Conservation (phyloP, 2,113 vertebrate genomes). For the Todiramphus chloris region DNA sequence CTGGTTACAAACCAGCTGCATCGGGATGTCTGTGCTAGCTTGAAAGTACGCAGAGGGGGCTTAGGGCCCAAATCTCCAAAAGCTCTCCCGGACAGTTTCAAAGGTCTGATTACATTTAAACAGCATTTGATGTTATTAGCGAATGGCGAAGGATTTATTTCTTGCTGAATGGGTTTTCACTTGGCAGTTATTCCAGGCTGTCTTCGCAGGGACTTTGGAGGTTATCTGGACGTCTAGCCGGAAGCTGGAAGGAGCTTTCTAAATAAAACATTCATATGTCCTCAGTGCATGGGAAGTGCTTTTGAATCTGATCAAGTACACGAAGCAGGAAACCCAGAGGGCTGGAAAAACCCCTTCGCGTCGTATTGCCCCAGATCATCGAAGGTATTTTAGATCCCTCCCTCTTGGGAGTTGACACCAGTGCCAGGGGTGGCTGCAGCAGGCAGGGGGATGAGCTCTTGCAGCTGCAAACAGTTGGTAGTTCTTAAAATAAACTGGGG, state of each 20-base stretch:
- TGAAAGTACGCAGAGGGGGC: rapidly evolving
- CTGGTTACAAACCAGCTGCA: neutral
- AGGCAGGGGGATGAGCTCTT: neutral
- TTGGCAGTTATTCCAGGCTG: neutral
- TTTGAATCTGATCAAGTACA: neutral
- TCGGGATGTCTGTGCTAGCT: rapidly evolving
- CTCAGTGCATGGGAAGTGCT: neutral
- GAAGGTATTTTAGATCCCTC: neutral
- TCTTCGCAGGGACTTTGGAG: neutral
- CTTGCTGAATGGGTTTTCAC: neutral
- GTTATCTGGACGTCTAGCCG: rapidly evolving
- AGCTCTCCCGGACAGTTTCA: neutral
- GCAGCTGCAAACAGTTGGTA: neutral
- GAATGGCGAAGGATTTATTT: neutral
- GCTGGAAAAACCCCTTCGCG: neutral
- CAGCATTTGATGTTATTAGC: neutral
- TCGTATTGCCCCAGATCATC: rapidly evolving
- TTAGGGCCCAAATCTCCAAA: neutral
- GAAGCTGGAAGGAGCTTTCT: neutral
- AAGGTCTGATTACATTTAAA: neutral
- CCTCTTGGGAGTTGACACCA: rapidly evolving
- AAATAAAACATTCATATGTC: neutral
- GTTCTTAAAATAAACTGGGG: no score
- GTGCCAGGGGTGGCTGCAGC: neutral
- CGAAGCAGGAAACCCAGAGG: neutral